Base-by-base conservation (phyloP, 30 jellyfish, hydroid and myxozoan genomes). In the Aurelia sp. region DNA sequence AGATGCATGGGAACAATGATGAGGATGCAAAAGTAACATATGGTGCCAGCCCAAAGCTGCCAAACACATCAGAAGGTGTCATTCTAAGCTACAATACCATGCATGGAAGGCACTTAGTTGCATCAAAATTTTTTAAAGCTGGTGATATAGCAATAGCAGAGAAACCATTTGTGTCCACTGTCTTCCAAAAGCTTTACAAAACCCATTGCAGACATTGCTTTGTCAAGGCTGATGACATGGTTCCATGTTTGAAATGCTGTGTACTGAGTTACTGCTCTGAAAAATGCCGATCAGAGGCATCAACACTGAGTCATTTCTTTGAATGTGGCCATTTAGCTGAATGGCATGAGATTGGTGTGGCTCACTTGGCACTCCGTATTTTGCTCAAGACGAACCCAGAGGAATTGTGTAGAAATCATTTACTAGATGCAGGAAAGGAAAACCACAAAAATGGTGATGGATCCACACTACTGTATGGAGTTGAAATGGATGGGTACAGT, bases 161-260 rank as follows among this genome's bases (percentile, higher is more conserved):
- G 73, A 80, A 78, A 47, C 99, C 99, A 50, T 94, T 66, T 79
- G 97, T 95, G 23, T 92, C 97, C 73, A 90, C 51, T 90, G 91
- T 58, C 67, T 15, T 58, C 16, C 67, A 6, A 58, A 58, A 62
- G 85, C 79, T n/a, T 68, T 90, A 60, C 76, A 62, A 44, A 44
- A 73, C 92, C 22, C 92, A 85, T 71, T 94, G 99, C 52, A 82
- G 92, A 52, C 88, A 88, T 59, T 94, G 99, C 74, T 84, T 75
- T 69, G 11, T 33, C 13, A 77, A 64, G 53, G 66, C 86, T 27
- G 77, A 74, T 11, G 58, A 55, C 35, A 61, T 84, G 40, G 63
- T 78, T 1, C 97, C 97, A 7, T 94, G 99, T 66, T 11, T 19
- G 1, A 63, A 67, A 5, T 94, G 99, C 84, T 35, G 87, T 52